Evolutionary conservation across 35 echinoderm and acorn worm species (phyloP), one percentile per base, ranked within the genome.

Genomic region (Heliocidaris tuberculata): DNA sequence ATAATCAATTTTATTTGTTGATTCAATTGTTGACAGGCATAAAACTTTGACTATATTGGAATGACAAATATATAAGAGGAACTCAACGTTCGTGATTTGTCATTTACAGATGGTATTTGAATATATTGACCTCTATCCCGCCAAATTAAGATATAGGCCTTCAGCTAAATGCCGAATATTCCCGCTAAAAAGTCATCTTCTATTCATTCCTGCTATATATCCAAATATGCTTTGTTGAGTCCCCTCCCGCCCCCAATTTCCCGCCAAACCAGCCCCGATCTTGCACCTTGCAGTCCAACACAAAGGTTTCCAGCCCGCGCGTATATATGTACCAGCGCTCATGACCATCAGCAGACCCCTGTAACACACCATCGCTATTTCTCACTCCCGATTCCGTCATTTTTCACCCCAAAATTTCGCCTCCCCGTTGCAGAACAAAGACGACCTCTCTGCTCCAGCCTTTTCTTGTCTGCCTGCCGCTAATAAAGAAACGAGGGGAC

Each of bases 131-230:
- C 61, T 16, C 61, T 71, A 6, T 19, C 27, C n/a, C n/a, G n/a
- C n/a, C 19, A 3, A 21, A n/a, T n/a, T 78, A 5, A 78, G 65
- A 27, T 21, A 78, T 19, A n/a, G 65, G 27, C 65, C 65, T 78
- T 78, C 19, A 78, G 27, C 21, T 27, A 78, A 70, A 78, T 78
- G 65, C 65, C 27, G 3, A 24, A 78, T 27, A 7, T 78, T 78
- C 65, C 65, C 65, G 65, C 65, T 78, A 78, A 78, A 78, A 78
- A 78, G 65, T n/a, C 65, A 78, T 78, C 65, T 78, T n/a, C 65
- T 78, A 78, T 78, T 78, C 65, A 78, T 78, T 78, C 27, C 19
- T 78, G 65, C 65, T 5, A 78, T 78, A 78, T 78, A 78, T 78
- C 3, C 19, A n/a, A n/a, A n/a, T 78, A 7, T 78, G 1, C 27